These are phyloP conservation scores for Serranus cabrilla DNA, from an alignment of 2,797 vertebrate genomes.

Conservation along the genomic window DNA sequence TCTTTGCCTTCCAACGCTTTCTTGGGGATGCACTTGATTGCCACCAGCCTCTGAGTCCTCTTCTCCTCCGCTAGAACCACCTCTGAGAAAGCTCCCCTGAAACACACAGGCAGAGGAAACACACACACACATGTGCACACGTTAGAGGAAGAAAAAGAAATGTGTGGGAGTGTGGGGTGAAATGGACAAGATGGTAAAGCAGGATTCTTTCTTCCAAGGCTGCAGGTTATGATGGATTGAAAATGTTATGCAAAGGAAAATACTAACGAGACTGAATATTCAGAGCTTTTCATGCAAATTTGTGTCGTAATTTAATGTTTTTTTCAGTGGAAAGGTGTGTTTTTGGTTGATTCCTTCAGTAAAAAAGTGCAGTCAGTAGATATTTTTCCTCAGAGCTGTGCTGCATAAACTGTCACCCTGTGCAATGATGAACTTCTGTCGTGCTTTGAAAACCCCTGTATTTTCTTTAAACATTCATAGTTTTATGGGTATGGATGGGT, in stretches of 20 bases:
- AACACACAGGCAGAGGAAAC: slow-evolving; percentile 36
- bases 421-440: no score
- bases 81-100: slow-evolving; percentile 95
- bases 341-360: slow-evolving; percentile 1
- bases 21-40: slow-evolving; percentile 98
- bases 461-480: no score
- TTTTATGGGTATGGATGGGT: no score
- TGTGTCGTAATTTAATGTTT: background rate
- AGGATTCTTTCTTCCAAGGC: slow-evolving; percentile 22
- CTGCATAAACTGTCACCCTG: no score
- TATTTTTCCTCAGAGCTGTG: no score
- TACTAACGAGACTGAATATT: background rate
- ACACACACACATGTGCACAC: slow-evolving; percentile 21
- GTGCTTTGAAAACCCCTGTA: no score
- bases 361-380: slow-evolving; percentile 14
- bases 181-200: slow-evolving; percentile 22
- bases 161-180: slow-evolving; percentile 34
- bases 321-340: background rate
- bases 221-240: slow-evolving; percentile 3
- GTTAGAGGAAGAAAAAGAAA: slow-evolving; percentile 29
- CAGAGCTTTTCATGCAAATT: slow-evolving; percentile 5
- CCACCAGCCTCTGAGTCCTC: slow-evolving; percentile 92
- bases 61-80: slow-evolving; percentile 97
- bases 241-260: background rate
- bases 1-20: slow-evolving; percentile 96